A percentile compares a stretch with the other conserved stretches of the same genome.
Conservation (phyloP, 2,888 invertebrate species). For the Elgonia sp. region DNA sequence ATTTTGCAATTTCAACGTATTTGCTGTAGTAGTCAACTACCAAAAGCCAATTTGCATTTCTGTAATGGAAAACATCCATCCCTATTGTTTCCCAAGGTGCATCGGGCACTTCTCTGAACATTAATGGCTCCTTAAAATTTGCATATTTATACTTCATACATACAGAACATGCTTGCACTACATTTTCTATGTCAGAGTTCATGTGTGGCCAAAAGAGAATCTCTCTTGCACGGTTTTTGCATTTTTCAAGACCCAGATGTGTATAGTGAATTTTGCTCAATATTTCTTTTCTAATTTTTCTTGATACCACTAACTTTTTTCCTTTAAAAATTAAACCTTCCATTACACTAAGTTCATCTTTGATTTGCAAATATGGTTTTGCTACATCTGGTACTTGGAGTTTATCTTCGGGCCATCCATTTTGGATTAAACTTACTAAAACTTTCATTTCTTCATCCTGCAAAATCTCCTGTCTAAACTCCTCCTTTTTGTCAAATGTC, state of each 20-base stretch:
- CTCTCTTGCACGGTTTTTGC: constrained; percentile 75
- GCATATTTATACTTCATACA: constrained; percentile 67
- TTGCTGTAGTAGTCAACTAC: constrained; percentile 75
- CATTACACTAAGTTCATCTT: constrained; percentile 51
- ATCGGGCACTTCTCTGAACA: constrained; percentile 65
- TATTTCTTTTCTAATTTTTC: constrained; percentile 76
- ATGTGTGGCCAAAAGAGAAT: constrained; percentile 79
- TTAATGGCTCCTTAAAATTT: constrained; percentile 65
- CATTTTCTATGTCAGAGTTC: constrained; percentile 76
- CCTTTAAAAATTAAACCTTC: constrained; percentile 69
- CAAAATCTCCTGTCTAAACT: constrained; percentile 25
- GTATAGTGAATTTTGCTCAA: constrained; percentile 77
- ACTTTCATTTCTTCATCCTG: constrained; percentile 48
- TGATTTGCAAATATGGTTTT: constrained; percentile 62
- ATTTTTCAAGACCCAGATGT: constrained; percentile 79
- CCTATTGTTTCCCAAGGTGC: constrained; percentile 70
- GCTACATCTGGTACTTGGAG: constrained; percentile 56
- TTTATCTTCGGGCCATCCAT: constrained; percentile 78
- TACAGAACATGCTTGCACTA: constrained; percentile 68
- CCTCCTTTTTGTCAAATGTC: constrained; percentile 47
- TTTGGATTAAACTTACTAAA: constrained; percentile 64
- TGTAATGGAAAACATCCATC: constrained; percentile 71
- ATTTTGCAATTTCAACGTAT: constrained; percentile 69
- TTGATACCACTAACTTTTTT: constrained; percentile 74
- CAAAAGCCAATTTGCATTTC: constrained; percentile 56